Evolutionary conservation across 1,140 invertebrate genomes (phyloP).

Genomic region (Arctopsyche grandis): DNA sequence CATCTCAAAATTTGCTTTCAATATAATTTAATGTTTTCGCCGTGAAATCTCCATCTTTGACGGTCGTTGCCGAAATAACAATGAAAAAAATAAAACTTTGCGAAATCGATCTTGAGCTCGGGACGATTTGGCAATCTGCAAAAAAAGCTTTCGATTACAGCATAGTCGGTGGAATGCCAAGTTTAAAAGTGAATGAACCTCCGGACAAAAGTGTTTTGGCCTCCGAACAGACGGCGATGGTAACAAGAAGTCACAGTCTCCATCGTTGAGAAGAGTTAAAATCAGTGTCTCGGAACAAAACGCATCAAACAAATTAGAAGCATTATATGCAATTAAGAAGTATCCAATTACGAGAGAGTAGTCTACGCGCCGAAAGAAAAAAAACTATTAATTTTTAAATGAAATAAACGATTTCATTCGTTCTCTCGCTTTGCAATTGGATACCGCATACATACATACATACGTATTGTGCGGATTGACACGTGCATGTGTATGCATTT

Average conservation of each 20-base stretch:
- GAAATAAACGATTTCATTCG: no score
- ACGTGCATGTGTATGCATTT: no score
- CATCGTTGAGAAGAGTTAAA: conserved; percentile 6
- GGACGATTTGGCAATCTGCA: conserved; percentile 38
- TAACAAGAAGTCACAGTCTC: no score
- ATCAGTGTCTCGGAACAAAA: conserved; percentile 30
- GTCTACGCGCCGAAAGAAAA: no score
- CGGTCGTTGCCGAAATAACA: background rate
- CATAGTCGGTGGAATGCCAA: conserved; percentile 44
- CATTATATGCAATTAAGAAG: conserved; percentile 26
- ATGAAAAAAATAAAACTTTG: background rate
- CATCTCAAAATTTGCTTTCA: background rate
- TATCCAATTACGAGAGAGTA: conserved; percentile 15
- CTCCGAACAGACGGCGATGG: background rate
- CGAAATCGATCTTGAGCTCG: conserved; percentile 17
- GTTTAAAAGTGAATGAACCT: conserved; percentile 50
- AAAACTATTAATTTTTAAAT: no score
- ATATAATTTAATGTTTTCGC: no score
- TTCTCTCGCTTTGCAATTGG: no score
- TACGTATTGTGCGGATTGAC: no score
- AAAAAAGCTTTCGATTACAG: conserved; percentile 49
- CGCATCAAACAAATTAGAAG: conserved; percentile 17
- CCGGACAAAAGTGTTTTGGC: conserved; percentile 43
- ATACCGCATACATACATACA: no score
- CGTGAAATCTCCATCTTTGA: background rate